Evolutionary conservation across 1,140 invertebrate genomes (phyloP), one percentile per base, ranked within the genome.

Genomic region (Reticulitermes speratus): DNA sequence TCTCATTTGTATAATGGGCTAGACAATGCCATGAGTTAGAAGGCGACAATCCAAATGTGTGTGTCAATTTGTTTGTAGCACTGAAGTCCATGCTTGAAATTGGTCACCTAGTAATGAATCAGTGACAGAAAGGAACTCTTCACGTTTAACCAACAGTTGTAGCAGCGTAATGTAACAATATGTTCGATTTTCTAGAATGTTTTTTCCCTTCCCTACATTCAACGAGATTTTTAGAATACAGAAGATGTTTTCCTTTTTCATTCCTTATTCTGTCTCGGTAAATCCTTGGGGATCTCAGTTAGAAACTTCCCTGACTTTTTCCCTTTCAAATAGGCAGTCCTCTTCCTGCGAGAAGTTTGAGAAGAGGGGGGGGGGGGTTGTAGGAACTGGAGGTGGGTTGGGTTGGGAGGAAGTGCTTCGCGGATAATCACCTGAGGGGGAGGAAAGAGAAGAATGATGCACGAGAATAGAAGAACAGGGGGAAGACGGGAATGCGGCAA

Each of bases 241-340:
- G 9, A 6, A 75, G 25, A 75, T 30, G 65, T 75, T 75, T 75
- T 75, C 19, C 52, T 55, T 55, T 55, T 55, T 21, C 52, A 55
- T 19, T 55, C 52, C 52, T 55, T 55, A 55, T 55, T 55, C 52
- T 16, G 14, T 55, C 65, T 75, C n/a, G 65, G n/a, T 55, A 75
- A 75, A 75, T 75, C 65, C 65, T 75, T 12, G n/a, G 65, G 65
- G 65, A 75, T 75, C 65, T 75, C 65, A 75, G 65, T 75, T 75
- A 14, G 65, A 75, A 75, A 75, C 65, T 75, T 75, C 25, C 65
- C 65, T 75, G 65, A 75, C 65, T 75, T 30, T 65, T 65, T 75
- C 65, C 65, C 65, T 75, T 75, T 75, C 65, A 75, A 75, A 75
- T 75, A 75, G 65, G 25, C 65, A 30, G 52, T 16, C 52, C 52